Conservation (phyloP, 2,113 vertebrate genomes). For the Crocuta crocuta region DNA sequence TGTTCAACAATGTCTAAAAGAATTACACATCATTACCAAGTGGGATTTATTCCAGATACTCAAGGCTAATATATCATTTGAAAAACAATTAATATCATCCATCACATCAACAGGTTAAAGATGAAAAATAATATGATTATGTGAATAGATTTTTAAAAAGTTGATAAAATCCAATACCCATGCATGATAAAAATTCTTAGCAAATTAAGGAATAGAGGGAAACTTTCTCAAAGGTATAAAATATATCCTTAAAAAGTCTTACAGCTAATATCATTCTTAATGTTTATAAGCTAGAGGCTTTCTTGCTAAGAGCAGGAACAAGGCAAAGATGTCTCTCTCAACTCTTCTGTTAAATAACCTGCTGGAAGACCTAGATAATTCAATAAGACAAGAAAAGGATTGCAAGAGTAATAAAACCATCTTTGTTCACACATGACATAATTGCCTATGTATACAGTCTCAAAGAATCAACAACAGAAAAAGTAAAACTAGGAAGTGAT, state of each 20-base stretch:
- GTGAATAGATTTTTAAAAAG: background rate
- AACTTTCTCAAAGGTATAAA: background rate
- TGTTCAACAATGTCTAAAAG: background rate
- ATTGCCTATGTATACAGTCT: background rate
- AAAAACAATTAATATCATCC: background rate
- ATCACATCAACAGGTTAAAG: background rate
- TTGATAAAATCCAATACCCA: background rate
- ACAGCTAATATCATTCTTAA: background rate
- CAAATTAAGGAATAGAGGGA: background rate
- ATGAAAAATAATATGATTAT: background rate
- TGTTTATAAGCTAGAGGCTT: background rate
- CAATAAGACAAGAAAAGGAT: background rate
- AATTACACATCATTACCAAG: background rate
- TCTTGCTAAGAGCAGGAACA: background rate
- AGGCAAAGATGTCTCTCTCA: background rate
- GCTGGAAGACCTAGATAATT: background rate
- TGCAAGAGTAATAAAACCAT: background rate
- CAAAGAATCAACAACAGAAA: background rate
- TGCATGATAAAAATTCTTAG: background rate
- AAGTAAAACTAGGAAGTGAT: background rate
- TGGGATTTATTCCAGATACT: background rate
- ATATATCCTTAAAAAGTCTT: background rate
- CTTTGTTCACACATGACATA: background rate
- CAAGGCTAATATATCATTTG: background rate
- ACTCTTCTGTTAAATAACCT: background rate